Evolutionary conservation across 2,113 vertebrate genomes (phyloP).

Genomic region (Phodopus roborovskii): DNA sequence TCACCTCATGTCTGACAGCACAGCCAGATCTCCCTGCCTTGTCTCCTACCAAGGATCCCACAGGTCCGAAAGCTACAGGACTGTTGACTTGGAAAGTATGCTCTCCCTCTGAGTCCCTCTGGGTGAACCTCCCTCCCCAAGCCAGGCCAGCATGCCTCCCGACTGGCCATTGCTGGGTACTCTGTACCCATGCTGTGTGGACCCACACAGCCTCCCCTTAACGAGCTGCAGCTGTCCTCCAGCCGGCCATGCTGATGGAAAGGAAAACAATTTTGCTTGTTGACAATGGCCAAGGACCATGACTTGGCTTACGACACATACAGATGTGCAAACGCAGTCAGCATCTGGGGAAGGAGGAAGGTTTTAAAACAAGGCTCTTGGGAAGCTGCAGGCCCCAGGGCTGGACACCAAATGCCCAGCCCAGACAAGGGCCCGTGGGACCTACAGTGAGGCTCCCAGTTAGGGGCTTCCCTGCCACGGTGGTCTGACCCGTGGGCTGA

Average conservation of each 20-base stretch:
- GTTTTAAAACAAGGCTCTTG: no score
- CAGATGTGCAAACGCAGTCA: constrained; percentile 36
- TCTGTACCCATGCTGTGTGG: background rate
- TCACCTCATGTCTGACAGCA: background rate
- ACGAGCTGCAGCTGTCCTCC: background rate
- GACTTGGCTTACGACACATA: constrained; percentile 45
- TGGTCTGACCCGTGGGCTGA: background rate
- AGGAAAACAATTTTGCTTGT: constrained; percentile 48
- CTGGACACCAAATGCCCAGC: background rate
- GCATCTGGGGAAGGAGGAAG: constrained; percentile 54
- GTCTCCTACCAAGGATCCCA: background rate
- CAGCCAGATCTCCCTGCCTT: background rate
- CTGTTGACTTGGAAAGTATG: background rate
- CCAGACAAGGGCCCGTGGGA: background rate
- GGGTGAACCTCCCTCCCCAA: background rate
- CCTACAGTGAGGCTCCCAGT: background rate
- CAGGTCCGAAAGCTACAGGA: background rate
- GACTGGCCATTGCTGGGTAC: background rate
- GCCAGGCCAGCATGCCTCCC: rapidly evolving
- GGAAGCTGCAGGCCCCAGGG: background rate
- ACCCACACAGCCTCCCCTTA: constrained; percentile 42
- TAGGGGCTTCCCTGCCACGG: background rate
- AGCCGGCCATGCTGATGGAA: background rate
- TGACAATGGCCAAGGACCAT: constrained; percentile 64
- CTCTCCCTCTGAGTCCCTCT: background rate